A percentile compares a stretch with the other conserved stretches of the same genome.
Evolutionary conservation across 1,140 invertebrate species (phyloP).

Genomic region (Lasioglossum albipes): DNA sequence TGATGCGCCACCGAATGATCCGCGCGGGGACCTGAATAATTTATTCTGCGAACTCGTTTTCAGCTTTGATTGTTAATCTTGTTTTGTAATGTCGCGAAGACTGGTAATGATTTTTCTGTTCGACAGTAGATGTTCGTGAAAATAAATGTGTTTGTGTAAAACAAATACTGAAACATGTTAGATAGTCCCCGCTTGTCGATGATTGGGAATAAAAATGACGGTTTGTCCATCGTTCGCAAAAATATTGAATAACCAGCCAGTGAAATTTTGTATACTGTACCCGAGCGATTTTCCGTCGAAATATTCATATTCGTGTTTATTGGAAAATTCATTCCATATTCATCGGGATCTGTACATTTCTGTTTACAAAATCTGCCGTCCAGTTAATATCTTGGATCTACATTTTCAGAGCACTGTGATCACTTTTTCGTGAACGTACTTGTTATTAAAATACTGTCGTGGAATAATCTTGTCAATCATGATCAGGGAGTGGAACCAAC

Average conservation of each 20-base stretch:
- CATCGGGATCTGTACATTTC: background rate
- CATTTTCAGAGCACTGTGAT: background rate
- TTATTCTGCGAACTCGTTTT: too few species aligned
- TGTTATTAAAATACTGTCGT: too few species aligned
- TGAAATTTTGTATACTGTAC: background rate
- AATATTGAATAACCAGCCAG: background rate
- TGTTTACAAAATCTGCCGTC: background rate
- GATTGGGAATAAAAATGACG: background rate
- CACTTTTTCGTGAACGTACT: background rate
- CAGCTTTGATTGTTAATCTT: too few species aligned
- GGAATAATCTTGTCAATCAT: too few species aligned
- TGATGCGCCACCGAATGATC: background rate
- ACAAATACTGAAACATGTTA: too few species aligned
- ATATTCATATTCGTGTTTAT: background rate
- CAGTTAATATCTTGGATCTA: conserved; percentile 1
- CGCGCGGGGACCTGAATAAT: too few species aligned
- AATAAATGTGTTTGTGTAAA: too few species aligned
- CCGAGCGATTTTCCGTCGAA: background rate
- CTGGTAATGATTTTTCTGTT: too few species aligned
- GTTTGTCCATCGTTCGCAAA: background rate
- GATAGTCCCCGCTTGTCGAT: too few species aligned
- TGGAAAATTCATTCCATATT: background rate
- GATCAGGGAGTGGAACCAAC: too few species aligned
- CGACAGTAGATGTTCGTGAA: too few species aligned
- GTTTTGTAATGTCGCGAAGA: too few species aligned